Base-by-base conservation (phyloP, 2,113 vertebrate species). In the Sorex araneus region DNA sequence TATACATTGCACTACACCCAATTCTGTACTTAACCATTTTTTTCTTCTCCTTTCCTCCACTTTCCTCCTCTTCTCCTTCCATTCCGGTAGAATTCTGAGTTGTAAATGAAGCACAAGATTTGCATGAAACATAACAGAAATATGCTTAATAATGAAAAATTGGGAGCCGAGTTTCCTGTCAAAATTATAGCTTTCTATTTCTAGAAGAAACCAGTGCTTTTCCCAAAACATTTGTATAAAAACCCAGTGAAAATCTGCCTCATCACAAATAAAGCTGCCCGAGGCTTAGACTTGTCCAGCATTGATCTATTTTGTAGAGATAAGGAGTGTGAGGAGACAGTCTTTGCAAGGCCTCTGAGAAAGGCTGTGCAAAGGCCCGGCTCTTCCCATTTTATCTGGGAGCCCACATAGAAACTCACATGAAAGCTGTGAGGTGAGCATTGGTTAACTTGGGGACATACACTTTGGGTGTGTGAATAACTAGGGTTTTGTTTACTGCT, bases 401-500 rank as follows among this genome's bases (percentile, higher is more conserved):
- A 50, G 47, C 1, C 57, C 54, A 50, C 0, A 6, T 32, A 6
- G 36, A 60, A 64, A 57, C 28, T 47, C 54, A 50, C 0, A 6
- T 32, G 8, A 36, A 60, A 64, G 50, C 28, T 47, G 28, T 78
- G 2, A 1, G 15, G 54, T 63, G 8, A 84, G 16, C 47, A 34
- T 47, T 1, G 0, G 18, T 21, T 34, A 87, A 74, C 71, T 71
- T 8, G 30, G 84, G 77, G 75, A 94, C 30, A 66, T 34, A 70
- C 50, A 25, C 87, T 94, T 87, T 69, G 90, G 93, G 79, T 73
- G 34, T 85, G 75, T 91, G 93, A 94, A 90, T 96, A 94, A 92
- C 79, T 90, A 90, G 79, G 75, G 30, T 79, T 94, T 94, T 96
- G 96, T 95, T 96, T 96, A 95, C 90, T 90, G 95, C 90, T 47